phyloP scores from a whole-genome alignment of 23 tunicate genomes.

The Phallusia fumigata region DNA sequence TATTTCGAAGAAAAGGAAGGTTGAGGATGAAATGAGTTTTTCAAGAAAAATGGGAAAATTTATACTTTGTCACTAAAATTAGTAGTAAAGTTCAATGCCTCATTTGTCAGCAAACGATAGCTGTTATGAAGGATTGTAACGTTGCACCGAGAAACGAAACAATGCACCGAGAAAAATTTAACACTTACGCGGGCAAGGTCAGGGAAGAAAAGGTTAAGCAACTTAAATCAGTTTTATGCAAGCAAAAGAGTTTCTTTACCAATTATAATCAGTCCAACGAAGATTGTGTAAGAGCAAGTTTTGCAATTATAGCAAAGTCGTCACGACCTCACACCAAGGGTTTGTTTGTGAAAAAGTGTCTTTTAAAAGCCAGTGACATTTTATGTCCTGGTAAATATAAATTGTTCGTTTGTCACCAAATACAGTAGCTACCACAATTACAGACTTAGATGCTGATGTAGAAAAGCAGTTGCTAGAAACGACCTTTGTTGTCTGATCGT shows the following conservation, averaged over 20 bases:
- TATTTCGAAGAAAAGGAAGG: no score
- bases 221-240: constrained; percentile 35
- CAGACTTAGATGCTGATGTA: no score
- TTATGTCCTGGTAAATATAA: no score
- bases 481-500: no score
- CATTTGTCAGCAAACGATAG: constrained; percentile 29
- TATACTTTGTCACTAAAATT: constrained; percentile 21
- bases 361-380: no score
- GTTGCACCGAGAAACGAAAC: constrained; percentile 40
- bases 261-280: constrained; percentile 11
- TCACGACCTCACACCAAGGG: no score
- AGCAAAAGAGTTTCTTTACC: constrained; percentile 34
- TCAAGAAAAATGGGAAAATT: constrained; percentile 16
- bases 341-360: no score
- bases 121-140: constrained; percentile 49
- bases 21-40: background rate
- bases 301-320: no score
- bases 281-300: no score
- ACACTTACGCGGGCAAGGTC: background rate
- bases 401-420: no score
- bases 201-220: constrained; percentile 2
- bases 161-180: constrained; percentile 36
- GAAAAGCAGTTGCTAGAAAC: no score
- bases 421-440: no score
- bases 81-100: constrained; percentile 30